Base-by-base conservation (phyloP, 2,888 invertebrate genomes). In the Sisyra nigra region DNA sequence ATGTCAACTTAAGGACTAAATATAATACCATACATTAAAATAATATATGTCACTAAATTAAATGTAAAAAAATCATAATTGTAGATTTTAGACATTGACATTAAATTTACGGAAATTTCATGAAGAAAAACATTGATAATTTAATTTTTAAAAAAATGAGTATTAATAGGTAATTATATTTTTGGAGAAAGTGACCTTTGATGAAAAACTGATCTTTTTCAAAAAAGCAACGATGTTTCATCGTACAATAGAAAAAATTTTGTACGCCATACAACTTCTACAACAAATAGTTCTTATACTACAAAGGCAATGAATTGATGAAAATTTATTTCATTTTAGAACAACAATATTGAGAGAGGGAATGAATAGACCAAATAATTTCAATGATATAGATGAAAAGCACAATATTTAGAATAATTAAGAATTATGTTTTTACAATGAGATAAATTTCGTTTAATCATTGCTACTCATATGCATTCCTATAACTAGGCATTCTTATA, bases 101-200 rank as follows among this genome's bases (percentile, higher is more conserved):
- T 24, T 24, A 24, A 24, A 24, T 47, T 44, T 48, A 31, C 19
- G 38, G 44, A 53, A 54, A 55, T 55, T 53, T 52, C 53, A 55
- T 54, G 53, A 54, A 50, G 48, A 49, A 51, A 51, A 48, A 54
- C 54, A 54, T 51, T 55, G 52, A 54, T 55, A 55, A 35, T 24
- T 24, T 24, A 24, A n/a, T n/a, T n/a, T n/a, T n/a, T n/a, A n/a
- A 50, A 53, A 55, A 54, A 59, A 58, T 56, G 58, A 57, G 57
- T 55, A 47, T 40, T 53, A 51, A 57, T 57, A 59, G 57, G 56
- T 57, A 59, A 59, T 59, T 57, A 58, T 60, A 60, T 60, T 60
- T 60, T 59, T 60, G 60, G 60, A 61, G 60, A 60, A 62, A 62
- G 62, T 62, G 62, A 62, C 62, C 62, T 62, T 62, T 58, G 5